Percentiles rank a stretch among this genome's conserved stretches.
Conservation (phyloP, 1,140 invertebrate genomes). For the Microplitis demolitor region DNA sequence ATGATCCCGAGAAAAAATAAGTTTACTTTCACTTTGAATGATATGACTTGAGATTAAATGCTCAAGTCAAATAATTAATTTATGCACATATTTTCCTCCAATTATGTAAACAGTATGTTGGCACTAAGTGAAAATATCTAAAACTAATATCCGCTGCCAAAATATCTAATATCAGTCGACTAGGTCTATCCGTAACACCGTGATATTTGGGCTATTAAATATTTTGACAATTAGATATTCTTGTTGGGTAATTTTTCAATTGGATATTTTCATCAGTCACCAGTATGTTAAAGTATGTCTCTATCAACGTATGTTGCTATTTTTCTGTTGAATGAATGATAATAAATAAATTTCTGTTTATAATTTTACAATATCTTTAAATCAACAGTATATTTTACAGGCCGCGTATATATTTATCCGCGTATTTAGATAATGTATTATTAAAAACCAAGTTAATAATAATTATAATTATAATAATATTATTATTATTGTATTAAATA, state of each 20-base stretch:
- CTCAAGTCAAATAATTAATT: not conserved
- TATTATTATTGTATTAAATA: conserved; percentile 19
- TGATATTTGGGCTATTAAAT: too few relatives aligned
- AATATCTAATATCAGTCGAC: too few relatives aligned
- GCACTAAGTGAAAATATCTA: not conserved
- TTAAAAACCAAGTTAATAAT: not conserved
- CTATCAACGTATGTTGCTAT: not conserved
- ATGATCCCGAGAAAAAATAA: conserved; percentile 69
- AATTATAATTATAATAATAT: conserved; percentile 27
- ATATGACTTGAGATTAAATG: not conserved
- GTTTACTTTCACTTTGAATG: not conserved
- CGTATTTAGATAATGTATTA: too few relatives aligned
- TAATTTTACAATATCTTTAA: conserved; percentile 13
- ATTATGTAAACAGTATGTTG: conserved; percentile 2
- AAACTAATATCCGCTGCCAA: not conserved
- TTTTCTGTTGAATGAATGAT: not conserved
- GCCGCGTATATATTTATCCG: not conserved
- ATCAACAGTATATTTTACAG: conserved; percentile 21
- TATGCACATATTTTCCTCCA: not conserved
- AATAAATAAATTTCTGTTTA: not conserved
- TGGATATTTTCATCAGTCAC: not conserved
- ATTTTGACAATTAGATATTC: too few relatives aligned
- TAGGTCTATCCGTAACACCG: too few relatives aligned
- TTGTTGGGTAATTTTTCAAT: not conserved
- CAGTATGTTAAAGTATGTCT: too few relatives aligned